phyloP scores from a whole-genome alignment of 2,797 vertebrate genomes.

The Sebastes aleutianus region DNA sequence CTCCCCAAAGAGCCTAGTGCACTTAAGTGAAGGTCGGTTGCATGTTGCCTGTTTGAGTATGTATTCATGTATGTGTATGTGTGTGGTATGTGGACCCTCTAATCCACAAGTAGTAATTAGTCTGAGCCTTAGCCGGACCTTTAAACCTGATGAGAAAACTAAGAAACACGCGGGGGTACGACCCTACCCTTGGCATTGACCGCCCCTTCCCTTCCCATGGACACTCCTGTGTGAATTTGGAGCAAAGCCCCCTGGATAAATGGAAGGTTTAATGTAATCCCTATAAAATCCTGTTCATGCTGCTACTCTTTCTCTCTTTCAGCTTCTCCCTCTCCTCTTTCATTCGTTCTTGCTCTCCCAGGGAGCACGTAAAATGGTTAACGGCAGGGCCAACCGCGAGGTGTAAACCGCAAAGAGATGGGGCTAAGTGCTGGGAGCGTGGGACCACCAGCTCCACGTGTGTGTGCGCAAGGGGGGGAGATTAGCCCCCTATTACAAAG shows the following conservation, averaged over 20 bases:
- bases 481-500: slow-evolving; percentile 71
- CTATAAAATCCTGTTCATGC: slow-evolving; percentile 79
- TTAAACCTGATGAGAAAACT: slow-evolving; percentile 55
- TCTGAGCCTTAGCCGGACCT: slow-evolving; percentile 29
- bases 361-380: slow-evolving; percentile 77
- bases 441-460: slow-evolving; percentile 73
- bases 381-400: slow-evolving; percentile 65
- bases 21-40: slow-evolving; percentile 1
- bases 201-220: slow-evolving; percentile 55
- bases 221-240: slow-evolving; percentile 72
- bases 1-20: slow-evolving; percentile 15
- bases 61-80: slow-evolving; percentile 29
- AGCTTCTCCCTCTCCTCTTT: slow-evolving; percentile 59
- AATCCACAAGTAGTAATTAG: slow-evolving; percentile 61
- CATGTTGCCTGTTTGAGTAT: slow-evolving; percentile 18
- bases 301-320: slow-evolving; percentile 75
- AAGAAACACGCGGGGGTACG: slow-evolving; percentile 50
- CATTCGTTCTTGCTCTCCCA: slow-evolving; percentile 65
- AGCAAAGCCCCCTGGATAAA: slow-evolving; percentile 79
- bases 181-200: slow-evolving; percentile 59
- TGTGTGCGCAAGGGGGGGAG: slow-evolving; percentile 45
- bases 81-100: slow-evolving; percentile 56
- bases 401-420: slow-evolving; percentile 77
- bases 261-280: slow-evolving; percentile 84
- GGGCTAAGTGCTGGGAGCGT: slow-evolving; percentile 77